Evolutionary conservation across 2,113 vertebrate species (phyloP), one percentile per base, ranked within the genome.

Genomic region (Poecile atricapillus): DNA sequence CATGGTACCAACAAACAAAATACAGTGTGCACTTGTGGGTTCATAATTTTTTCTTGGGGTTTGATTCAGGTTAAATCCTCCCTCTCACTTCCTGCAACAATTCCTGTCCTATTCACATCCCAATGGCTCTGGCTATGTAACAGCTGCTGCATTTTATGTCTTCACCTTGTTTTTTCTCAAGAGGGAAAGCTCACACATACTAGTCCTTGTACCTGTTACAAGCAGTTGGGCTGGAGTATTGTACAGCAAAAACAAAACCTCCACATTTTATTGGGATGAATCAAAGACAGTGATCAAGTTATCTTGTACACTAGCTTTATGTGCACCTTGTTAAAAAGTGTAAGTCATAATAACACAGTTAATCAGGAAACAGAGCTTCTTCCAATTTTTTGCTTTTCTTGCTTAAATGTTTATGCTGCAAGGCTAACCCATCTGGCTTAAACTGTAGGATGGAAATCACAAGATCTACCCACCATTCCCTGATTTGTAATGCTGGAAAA

Each of bases 341-440:
- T 56, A 91, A 96, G 74, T 73, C 85, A 64, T 88, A 97, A 94
- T 89, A 93, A 95, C 63, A 74, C 85, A 91, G 79, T 94, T 95
- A 95, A 97, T 97, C 76, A 95, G 69, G 85, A 95, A 95, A 83
- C 70, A 86, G 69, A 95, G 93, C 60, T 62, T 74, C 79, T 95
- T 78, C 86, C 90, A 88, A 16, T 53, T 95, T 97, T 93, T 56
- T 19, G 10, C 83, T 91, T 84, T 59, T 71, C 80, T 89, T 79
- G 39, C 70, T 91, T 87, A 76, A 92, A 69, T 84, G 73, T 92
- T 97, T 94, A 88, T 82, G 85, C 71, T 96, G 52, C 83, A 63
- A 83, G 89, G 43, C 87, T 69, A 92, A 84, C 33, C 93, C 97
- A 97, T 98, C 97, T 98, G 97, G 95, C 97, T 98, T 97, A 97